Percentiles rank a stretch among this genome's conserved stretches.
Conservation (phyloP, 2,113 vertebrate genomes). For the Sinocyclocheilus rhinocerous region DNA sequence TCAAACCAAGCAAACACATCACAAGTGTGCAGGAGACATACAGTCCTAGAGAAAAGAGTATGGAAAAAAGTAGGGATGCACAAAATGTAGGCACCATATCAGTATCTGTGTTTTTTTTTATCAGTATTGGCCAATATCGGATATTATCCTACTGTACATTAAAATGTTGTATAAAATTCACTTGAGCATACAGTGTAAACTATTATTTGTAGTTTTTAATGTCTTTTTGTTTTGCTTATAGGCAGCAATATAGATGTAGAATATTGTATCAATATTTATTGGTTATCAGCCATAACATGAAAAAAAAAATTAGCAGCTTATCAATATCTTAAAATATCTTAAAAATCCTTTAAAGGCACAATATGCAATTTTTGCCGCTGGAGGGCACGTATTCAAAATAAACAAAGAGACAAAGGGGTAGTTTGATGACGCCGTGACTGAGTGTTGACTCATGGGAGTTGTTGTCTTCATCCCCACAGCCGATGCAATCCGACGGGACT, state of each 20-base stretch:
- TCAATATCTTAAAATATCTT: background rate
- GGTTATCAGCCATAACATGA: background rate
- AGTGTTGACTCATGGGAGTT: too few relatives aligned
- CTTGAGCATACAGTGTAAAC: background rate
- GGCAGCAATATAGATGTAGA: background rate
- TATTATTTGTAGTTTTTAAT: background rate
- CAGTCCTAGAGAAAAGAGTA: background rate
- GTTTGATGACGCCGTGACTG: too few relatives aligned
- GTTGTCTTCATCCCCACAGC: too few relatives aligned
- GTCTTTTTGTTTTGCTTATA: background rate
- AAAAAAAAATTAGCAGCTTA: background rate
- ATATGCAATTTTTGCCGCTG: too few relatives aligned
- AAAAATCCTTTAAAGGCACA: too few relatives aligned
- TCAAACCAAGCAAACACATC: constrained; percentile 34
- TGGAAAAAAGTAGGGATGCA: background rate
- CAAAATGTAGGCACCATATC: background rate
- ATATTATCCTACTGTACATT: background rate
- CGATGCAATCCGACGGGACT: too few relatives aligned
- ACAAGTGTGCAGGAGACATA: constrained; percentile 5
- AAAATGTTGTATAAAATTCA: background rate
- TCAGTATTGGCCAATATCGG: background rate
- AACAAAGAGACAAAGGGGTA: too few relatives aligned
- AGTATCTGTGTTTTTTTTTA: background rate
- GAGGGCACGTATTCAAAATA: too few relatives aligned
- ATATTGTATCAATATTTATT: background rate